Evolutionary conservation across 2,113 vertebrate genomes (phyloP), one percentile per base, ranked within the genome.

Genomic region (Neotragus moschatus): DNA sequence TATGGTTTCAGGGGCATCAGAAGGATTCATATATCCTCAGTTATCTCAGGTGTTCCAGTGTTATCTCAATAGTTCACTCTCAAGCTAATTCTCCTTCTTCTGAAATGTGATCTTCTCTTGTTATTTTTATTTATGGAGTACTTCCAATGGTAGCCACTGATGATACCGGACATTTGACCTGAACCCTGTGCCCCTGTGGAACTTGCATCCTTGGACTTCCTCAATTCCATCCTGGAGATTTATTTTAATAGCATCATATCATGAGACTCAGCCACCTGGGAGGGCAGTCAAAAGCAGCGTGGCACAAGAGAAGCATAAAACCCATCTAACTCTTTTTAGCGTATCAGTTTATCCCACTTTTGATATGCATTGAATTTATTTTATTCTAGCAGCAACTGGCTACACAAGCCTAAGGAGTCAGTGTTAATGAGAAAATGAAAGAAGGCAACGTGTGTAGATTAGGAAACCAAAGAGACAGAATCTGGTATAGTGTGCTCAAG

Each of bases 291-390:
- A 84, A 90, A 94, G n/a, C 75, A 75, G 66, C 3, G 11, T 80
- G 60, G 25, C 53, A 84, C 53, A 82, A 88, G 36, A 56, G 61
- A 97, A 85, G 63, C 75, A 47, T 88, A 86, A 90, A 84, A 70
- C 56, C 58, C 58, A 93, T n/a, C 61, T 96, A 84, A 70, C 23
- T 90, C 66, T 87, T 93, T 77, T 55, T 93, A 73, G 51, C 28
- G 30, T 36, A 86, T 92, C 58, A 43, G 9, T 87, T 93, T 55
- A 91, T 95, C 49, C 92, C 84, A 94, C 66, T 95, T 96, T 77
- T 84, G n/a, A 85, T 80, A 33, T 92, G 13, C 17, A 9, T 82
- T 93, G 33, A 28, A 84, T 91, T 95, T 90, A 49, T 96, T 82
- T 98, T 55, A 36, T 94, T 47, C 51, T 53, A 91, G 86, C 84